Base-by-base conservation (phyloP, 2,888 invertebrate species). In the Tethea ocularis region DNA sequence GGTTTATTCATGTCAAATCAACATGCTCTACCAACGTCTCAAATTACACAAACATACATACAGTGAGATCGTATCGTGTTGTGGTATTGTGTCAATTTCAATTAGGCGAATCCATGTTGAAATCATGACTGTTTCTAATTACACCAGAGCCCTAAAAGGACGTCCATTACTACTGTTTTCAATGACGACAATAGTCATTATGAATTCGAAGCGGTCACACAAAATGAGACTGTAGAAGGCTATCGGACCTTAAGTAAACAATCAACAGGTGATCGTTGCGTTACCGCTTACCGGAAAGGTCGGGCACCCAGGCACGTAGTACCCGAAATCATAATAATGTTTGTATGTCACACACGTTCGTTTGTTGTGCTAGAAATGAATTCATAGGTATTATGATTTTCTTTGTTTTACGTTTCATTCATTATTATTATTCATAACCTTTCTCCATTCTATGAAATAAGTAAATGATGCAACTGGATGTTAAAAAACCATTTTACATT, bases 61-160 rank as follows among this genome's bases (percentile, higher is more conserved):
- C 41, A 20, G 20, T 46, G 46, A 20, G n/a, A 17, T 46, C 46
- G 1, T n/a, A n/a, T n/a, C n/a, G n/a, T n/a, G n/a, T n/a, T n/a
- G n/a, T 46, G 20, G 46, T 46, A 10, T 69, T 69, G 61, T 74
- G 78, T 82, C 80, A 80, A 75, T 85, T 82, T 82, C 81, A 86
- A 87, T 87, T 85, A 84, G 71, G 67, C 72, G 75, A 82, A 83
- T 78, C 80, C 72, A 80, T 57, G 55, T 52, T 56, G 29, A 57
- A 41, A 53, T 20, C 33, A 38, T 52, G 13, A 36, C 26, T 38
- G 55, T 36, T 57, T 29, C 23, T 57, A 41, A 41, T 46, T 46
- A 52, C 38, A 20, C 38, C 1, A 15, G 38, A 26, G 54, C 57
- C 58, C 54, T 38, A 56, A 38, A 60, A 60, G 57, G 60, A 57